These are phyloP conservation scores for Trichonephila clavata DNA, from an alignment of 1,140 invertebrate species.

Conservation along the genomic window DNA sequence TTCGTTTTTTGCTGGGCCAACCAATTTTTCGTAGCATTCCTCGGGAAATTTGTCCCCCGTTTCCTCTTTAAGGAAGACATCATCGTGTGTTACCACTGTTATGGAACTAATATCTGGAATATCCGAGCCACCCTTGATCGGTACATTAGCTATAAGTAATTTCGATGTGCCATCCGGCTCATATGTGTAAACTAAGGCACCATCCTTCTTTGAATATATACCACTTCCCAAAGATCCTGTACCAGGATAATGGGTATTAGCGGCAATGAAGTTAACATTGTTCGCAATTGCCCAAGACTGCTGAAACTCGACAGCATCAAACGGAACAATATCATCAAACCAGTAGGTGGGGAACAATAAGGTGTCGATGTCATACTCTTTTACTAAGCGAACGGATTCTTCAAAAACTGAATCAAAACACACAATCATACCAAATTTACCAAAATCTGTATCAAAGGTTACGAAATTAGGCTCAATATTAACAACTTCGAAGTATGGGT, in stretches of 20 bases:
- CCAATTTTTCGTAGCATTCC: conserved; percentile 5
- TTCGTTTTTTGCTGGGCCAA: not conserved
- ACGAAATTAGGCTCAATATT: conserved; percentile 82
- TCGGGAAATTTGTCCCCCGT: conserved; percentile 50
- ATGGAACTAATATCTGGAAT: not conserved
- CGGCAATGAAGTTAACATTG: conserved; percentile 84
- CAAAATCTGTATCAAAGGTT: conserved; percentile 84
- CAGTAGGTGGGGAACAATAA: conserved; percentile 88
- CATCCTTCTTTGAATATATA: conserved; percentile 69
- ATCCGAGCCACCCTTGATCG: not conserved
- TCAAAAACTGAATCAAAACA: conserved; percentile 86
- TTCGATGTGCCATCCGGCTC: conserved; percentile 57
- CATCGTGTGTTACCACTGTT: not conserved
- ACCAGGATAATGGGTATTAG: conserved; percentile 83
- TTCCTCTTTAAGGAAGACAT: not conserved
- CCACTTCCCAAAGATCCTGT: conserved; percentile 77
- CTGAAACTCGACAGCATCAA: conserved; percentile 83
- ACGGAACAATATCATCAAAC: conserved; percentile 87
- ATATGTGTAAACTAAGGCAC: conserved; percentile 61
- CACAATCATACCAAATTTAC: conserved; percentile 87
- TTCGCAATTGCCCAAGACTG: conserved; percentile 83
- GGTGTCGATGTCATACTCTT: conserved; percentile 84
- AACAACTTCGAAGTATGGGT: conserved; percentile 85
- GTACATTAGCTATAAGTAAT: conserved; percentile 60
- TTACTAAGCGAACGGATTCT: conserved; percentile 78